phyloP scores from a whole-genome alignment of 2,113 vertebrate genomes.

The Mohoua ochrocephala region DNA sequence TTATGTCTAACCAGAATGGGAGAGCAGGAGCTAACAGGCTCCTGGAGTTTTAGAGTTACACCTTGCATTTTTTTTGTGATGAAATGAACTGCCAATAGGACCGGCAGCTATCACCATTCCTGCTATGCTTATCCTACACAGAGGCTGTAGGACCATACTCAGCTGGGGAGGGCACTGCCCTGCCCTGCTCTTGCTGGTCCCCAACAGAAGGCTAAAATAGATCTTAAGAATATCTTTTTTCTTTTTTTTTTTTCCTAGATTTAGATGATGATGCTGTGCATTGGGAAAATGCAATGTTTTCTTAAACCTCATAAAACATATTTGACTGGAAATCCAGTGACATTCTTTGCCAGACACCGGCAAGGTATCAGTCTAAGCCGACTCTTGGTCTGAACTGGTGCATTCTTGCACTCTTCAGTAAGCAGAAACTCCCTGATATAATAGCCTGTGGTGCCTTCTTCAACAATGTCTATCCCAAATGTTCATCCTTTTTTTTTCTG shows the following conservation, averaged over 20 bases:
- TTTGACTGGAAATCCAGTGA: background rate
- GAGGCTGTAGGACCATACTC: background rate
- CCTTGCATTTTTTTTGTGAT: background rate
- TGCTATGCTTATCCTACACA: background rate
- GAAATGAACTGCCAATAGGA: background rate
- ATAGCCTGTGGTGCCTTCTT: background rate
- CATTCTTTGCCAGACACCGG: background rate
- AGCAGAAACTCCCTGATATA: background rate
- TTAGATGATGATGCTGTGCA: background rate
- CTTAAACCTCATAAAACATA: background rate
- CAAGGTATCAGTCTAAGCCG: background rate
- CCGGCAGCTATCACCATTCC: background rate
- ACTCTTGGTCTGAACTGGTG: background rate
- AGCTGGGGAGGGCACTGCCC: background rate
- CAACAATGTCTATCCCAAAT: background rate
- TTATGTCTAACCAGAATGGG: no score
- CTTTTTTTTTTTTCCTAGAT: background rate
- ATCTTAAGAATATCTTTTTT: background rate
- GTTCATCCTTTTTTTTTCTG: background rate
- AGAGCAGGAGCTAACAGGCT: no score
- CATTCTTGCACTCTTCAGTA: background rate
- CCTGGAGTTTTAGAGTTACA: no score
- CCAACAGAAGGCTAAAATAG: background rate
- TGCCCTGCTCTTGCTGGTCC: background rate
- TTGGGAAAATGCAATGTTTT: background rate